phyloP scores from a whole-genome alignment of 2,797 vertebrate species.

The Alcedo atthis region DNA sequence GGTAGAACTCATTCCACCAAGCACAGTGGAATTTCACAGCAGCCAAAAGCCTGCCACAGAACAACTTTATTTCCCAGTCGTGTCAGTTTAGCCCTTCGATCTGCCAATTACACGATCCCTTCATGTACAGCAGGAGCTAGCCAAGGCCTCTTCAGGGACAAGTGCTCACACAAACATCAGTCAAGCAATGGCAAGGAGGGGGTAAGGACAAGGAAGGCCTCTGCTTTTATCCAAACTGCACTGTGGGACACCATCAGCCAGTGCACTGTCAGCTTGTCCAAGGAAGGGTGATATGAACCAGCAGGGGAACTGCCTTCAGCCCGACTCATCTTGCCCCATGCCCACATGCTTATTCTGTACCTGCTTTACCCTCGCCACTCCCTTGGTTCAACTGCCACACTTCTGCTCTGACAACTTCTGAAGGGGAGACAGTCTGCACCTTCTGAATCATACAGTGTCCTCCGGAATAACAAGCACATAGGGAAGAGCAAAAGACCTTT shows the following conservation, averaged over 20 bases:
- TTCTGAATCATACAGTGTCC: not conserved
- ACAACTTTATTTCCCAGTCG: not conserved
- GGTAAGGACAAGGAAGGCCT: not conserved
- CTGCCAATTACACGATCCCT: not conserved
- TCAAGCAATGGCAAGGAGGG: not conserved
- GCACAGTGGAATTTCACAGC: not conserved
- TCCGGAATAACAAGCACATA: not conserved
- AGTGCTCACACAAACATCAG: rapidly evolving
- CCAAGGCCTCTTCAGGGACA: not conserved
- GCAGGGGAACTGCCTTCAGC: not conserved
- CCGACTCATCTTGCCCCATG: not conserved
- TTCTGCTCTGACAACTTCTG: not conserved
- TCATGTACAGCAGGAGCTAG: not conserved
- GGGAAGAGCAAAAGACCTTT: not conserved
- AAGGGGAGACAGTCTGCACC: not conserved
- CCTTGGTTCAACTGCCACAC: too few species aligned
- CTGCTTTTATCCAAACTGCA: not conserved
- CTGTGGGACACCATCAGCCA: not conserved
- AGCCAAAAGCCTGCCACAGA: not conserved
- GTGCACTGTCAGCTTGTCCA: not conserved
- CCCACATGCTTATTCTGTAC: not conserved
- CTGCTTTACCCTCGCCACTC: not conserved
- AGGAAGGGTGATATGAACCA: not conserved
- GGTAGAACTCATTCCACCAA: not conserved
- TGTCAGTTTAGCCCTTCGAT: not conserved